Conservation (phyloP, 2,888 invertebrate species). For the Drosophila prolongata region DNA sequence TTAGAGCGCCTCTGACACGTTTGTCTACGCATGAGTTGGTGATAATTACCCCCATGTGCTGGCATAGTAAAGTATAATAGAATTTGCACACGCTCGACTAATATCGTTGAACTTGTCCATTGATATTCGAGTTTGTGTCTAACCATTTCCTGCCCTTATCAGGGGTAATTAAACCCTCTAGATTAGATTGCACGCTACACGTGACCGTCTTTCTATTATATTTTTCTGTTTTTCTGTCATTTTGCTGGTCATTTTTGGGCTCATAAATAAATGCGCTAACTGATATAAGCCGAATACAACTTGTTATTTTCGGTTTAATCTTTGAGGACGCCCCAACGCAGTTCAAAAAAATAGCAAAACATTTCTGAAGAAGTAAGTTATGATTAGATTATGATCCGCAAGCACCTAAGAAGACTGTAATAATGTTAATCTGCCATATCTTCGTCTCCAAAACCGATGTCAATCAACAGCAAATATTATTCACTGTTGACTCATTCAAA, state of each 20-base stretch:
- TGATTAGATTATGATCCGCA: slow-evolving; percentile 5
- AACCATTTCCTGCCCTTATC: slow-evolving; percentile 51
- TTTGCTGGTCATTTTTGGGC: slow-evolving; percentile 12
- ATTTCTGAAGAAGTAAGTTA: too few species aligned
- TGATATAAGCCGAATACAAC: slow-evolving; percentile 27
- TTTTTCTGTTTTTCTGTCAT: slow-evolving; percentile 7
- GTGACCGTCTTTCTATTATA: slow-evolving; percentile 45
- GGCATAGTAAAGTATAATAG: slow-evolving; percentile 20
- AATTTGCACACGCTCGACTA: slow-evolving; percentile 33
- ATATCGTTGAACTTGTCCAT: slow-evolving; percentile 33
- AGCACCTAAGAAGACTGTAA: neutral
- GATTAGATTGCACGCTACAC: slow-evolving; percentile 54
- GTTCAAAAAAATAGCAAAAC: neutral
- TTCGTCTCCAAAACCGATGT: slow-evolving; percentile 1
- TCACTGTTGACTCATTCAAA: slow-evolving; percentile 20
- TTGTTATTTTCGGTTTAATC: slow-evolving; percentile 39
- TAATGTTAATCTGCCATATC: slow-evolving; percentile 7
- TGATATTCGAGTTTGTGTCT: slow-evolving; percentile 41
- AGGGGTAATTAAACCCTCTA: slow-evolving; percentile 26
- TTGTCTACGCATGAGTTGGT: slow-evolving; percentile 23
- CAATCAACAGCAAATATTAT: slow-evolving; percentile 20
- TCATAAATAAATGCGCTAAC: slow-evolving; percentile 19
- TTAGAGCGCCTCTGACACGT: neutral
- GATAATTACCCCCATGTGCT: slow-evolving; percentile 19
- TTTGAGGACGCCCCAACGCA: neutral